Conservation (phyloP, 2,797 vertebrate species). For the Arctocebus calabarensis region DNA sequence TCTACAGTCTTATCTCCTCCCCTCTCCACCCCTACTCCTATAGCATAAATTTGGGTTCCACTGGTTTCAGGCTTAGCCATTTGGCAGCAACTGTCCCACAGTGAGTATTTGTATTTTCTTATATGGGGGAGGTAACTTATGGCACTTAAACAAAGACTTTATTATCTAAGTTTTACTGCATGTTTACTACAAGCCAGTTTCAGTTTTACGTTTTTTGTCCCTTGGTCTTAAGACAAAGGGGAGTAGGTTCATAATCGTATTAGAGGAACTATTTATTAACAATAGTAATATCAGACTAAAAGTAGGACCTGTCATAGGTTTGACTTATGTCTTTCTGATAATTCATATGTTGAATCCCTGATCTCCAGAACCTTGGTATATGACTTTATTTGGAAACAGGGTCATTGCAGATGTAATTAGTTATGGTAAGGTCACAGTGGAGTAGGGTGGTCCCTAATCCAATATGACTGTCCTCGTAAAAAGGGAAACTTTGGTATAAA, state of each 20-base stretch:
- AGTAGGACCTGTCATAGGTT: neutral
- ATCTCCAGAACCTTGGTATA: neutral
- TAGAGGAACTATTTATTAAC: neutral
- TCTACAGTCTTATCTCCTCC: neutral
- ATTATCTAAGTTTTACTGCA: constrained; percentile 45
- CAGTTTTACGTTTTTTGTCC: constrained; percentile 45
- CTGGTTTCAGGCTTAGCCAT: constrained; percentile 20
- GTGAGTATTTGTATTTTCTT: constrained; percentile 57
- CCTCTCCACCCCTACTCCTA: neutral
- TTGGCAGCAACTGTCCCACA: constrained; percentile 57
- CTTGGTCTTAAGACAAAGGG: constrained; percentile 40
- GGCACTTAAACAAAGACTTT: constrained; percentile 60
- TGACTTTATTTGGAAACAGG: neutral
- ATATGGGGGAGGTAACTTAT: neutral
- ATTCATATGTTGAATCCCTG: neutral
- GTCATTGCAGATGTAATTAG: neutral
- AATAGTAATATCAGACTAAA: constrained; percentile 29
- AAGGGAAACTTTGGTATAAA: neutral
- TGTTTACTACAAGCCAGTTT: constrained; percentile 43
- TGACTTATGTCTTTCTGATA: neutral
- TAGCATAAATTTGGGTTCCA: neutral
- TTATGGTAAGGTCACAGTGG: neutral
- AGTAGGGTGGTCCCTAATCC: neutral
- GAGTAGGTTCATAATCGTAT: constrained; percentile 13
- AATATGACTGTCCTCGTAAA: neutral